Base-by-base conservation (phyloP, 1,140 invertebrate genomes). In the Rhizoglyphus robini region DNA sequence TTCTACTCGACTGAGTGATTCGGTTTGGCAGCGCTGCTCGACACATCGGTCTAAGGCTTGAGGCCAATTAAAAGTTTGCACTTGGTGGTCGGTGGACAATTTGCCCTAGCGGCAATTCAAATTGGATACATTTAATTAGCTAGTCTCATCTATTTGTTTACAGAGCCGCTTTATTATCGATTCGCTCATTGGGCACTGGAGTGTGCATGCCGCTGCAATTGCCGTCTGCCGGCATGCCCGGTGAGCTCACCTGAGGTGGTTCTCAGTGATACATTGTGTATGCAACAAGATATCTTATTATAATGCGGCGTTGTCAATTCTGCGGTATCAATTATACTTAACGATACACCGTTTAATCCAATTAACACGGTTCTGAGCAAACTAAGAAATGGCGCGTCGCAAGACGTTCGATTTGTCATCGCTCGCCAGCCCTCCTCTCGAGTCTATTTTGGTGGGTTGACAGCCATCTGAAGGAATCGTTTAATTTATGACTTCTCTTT, bases 91-190 rank as follows among this genome's bases (percentile, higher is more conserved):
- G n/a, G n/a, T n/a, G n/a, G n/a, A n/a, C n/a, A n/a, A n/a, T n/a
- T n/a, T n/a, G n/a, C n/a, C n/a, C n/a, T n/a, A n/a, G n/a, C n/a
- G n/a, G n/a, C n/a, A 54, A 54, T 54, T 54, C 23, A 54, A 54
- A 54, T 54, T 54, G 8, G 51, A 54, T 54, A 54, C 51, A 23
- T 54, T 54, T 54, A 54, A 54, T 54, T 54, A 54, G 51, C 8
- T 54, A 23, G 51, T 5, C 20, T 8, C 31, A 8, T 5, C 23
- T 25, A 8, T 54, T 8, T 8, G 51, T 54, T 54, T 54, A 23
- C 51, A 54, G 23, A 8, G 8, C 8, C 8, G 23, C 20, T 27
- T 23, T 15, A 25, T 27, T 32, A 15, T 8, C 51, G 8, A 5
- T 54, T 54, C 23, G 8, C 15, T 25, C 23, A 54, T 8, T n/a